Evolutionary conservation across 2,113 vertebrate species (phyloP).

Genomic region (Chaetops frenatus): DNA sequence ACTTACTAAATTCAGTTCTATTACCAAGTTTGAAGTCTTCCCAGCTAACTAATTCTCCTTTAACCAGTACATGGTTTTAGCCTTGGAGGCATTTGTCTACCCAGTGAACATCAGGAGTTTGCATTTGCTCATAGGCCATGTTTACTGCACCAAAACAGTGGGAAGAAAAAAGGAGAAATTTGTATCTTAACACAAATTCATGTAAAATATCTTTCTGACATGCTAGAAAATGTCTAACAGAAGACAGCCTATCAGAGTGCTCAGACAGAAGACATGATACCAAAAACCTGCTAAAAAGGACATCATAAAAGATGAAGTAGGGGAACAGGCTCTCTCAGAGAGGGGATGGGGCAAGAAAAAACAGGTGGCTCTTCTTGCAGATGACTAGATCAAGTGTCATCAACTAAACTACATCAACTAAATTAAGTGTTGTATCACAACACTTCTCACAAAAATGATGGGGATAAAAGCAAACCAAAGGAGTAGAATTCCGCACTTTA

Average conservation of each 20-base stretch:
- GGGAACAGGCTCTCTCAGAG: not conserved
- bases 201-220: not conserved
- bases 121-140: not conserved
- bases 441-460: not conserved
- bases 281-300: not conserved
- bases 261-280: not conserved
- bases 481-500: not conserved
- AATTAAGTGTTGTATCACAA: not conserved
- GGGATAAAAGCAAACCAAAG: not conserved
- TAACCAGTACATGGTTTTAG: not conserved
- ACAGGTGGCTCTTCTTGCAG: accelerated
- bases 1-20: not conserved
- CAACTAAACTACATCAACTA: not conserved
- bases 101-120: not conserved
- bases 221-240: not conserved
- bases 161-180: not conserved
- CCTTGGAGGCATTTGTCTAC: not conserved
- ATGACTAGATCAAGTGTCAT: not conserved
- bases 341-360: not conserved
- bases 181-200: not conserved
- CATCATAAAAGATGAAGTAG: not conserved
- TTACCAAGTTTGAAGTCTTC: not conserved
- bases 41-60: not conserved
- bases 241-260: not conserved
- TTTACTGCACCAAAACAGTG: not conserved